Evolutionary conservation across 1,140 invertebrate species (phyloP), one percentile per base, ranked within the genome.

Genomic region (Palaemon carinicauda): DNA sequence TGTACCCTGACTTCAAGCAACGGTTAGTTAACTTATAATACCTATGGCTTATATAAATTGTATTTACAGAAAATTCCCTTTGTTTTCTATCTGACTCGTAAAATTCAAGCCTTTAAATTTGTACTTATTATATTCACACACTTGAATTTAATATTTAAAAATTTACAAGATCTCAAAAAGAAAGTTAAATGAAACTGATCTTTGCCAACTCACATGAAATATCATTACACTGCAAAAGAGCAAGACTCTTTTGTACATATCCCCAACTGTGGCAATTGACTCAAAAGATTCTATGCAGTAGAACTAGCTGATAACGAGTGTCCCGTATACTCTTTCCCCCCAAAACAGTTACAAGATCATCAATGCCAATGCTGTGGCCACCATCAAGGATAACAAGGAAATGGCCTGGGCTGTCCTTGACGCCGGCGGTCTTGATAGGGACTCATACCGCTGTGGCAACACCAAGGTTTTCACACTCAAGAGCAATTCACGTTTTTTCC

Each of bases 21-120:
- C 82, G 82, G 82, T 84, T 15, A 53, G 82, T 60, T 27, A 41
- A n/a, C 3, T 31, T 33, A 27, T 0, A 15, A 17, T 29, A 10
- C 15, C 51, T 52, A n/a, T 99, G 93, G 96, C 99, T 94, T 98
- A 17, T 3, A 79, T 79, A 24, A n/a, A 27, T 4, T 24, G 12
- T 77, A 24, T 12, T 33, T 33, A 15, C 53, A 54, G 5, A 31
- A n/a, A 19, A 78, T 33, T 3, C 33, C 2, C 5, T 7, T 41
- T 1, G 1, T 41, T 41, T 41, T 41, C 41, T 12, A 12, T 5
- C 41, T 12, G 7, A 5, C 41, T 41, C 41, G 41, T 9, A 7
- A 41, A 41, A 41, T 12, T 41, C 0, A 5, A 41, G 41, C 5
- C 12, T 41, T 41, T 1, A 41, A 41, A 41, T 9, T 41, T 5